phyloP scores from a whole-genome alignment of 2,113 vertebrate species.

The zebrafish (Danio rerio) region DNA sequence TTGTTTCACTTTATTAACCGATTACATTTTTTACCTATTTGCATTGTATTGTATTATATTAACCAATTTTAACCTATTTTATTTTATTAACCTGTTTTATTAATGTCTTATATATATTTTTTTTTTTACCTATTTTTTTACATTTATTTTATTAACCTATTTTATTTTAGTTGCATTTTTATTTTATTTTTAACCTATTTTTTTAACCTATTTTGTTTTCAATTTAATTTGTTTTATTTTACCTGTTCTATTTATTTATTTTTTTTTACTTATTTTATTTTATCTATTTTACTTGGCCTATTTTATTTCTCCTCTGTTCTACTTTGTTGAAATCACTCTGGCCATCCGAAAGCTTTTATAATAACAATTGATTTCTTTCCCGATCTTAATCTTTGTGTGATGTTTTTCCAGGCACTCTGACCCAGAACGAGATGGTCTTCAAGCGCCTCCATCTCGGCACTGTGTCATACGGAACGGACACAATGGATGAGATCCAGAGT shows the following conservation, averaged over 20 bases:
- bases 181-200: neutral
- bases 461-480: conserved; percentile 94
- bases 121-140: too few species aligned
- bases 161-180: neutral
- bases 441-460: conserved; percentile 96
- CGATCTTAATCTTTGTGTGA: neutral
- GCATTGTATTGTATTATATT: too few species aligned
- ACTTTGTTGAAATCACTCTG: neutral
- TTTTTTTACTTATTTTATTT: neutral
- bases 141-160: too few species aligned
- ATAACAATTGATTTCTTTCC: conserved; percentile 27
- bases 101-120: too few species aligned
- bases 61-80: too few species aligned
- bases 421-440: conserved; percentile 97
- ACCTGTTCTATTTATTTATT: neutral
- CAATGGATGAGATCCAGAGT: conserved; percentile 97
- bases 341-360: conserved; percentile 14
- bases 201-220: too few species aligned
- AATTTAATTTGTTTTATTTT: too few species aligned
- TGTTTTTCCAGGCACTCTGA: conserved; percentile 86
- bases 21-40: too few species aligned
- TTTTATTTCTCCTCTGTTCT: neutral
- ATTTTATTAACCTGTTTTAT: too few species aligned
- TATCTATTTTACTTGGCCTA: neutral
- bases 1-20: too few species aligned